phyloP scores from a whole-genome alignment of 2,797 vertebrate species.

The Pantherophis alleghaniensis region DNA sequence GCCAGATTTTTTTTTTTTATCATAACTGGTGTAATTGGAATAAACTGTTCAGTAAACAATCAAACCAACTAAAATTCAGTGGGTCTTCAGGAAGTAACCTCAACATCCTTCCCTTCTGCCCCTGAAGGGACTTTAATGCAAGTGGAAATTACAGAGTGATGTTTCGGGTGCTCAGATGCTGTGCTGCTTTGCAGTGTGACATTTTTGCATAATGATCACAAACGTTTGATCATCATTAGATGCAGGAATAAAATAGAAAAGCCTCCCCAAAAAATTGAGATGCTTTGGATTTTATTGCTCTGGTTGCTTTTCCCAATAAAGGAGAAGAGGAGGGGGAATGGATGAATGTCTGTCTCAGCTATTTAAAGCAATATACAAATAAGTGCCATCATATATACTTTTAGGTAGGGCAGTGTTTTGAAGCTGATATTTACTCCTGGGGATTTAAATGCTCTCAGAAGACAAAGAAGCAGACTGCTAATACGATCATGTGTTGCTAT shows the following conservation, averaged over 20 bases:
- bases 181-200: neutral
- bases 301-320: conserved; percentile 29
- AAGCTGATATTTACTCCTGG: conserved; percentile 27
- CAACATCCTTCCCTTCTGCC: neutral
- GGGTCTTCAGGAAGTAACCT: neutral
- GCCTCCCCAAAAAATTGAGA: conserved; percentile 1
- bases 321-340: neutral
- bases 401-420: conserved; percentile 9
- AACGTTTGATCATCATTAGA: neutral
- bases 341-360: conserved; percentile 16
- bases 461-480: conserved; percentile 30
- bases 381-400: conserved; percentile 16
- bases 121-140: neutral
- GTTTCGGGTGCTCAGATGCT: neutral
- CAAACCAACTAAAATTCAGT: neutral
- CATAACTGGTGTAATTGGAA: neutral
- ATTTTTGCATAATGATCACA: neutral
- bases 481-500: conserved; percentile 18
- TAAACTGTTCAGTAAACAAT: neutral
- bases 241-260: neutral
- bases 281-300: neutral
- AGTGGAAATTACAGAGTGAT: neutral
- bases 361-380: conserved; percentile 46
- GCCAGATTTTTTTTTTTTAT: neutral
- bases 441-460: conserved; percentile 37